phyloP scores from a whole-genome alignment of 1,140 invertebrate genomes.

The Nebria ingens region DNA sequence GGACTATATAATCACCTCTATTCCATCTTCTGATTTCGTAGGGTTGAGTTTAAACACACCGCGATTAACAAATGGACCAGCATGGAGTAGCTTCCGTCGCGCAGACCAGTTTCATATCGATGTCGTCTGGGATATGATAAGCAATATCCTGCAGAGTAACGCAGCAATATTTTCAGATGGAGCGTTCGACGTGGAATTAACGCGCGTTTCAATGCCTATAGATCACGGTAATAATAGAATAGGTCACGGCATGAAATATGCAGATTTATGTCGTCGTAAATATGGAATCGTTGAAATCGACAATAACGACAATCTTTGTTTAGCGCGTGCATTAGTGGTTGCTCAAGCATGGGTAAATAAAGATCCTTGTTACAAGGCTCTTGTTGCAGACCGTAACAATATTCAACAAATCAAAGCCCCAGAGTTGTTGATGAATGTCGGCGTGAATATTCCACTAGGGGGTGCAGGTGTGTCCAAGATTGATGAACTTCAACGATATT shows the following conservation, averaged over 20 bases:
- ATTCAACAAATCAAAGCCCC: not conserved
- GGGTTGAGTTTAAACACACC: not conserved
- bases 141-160: not conserved
- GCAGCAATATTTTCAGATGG: not conserved
- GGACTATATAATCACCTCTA: not conserved
- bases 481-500: not conserved
- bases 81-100: not conserved
- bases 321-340: not conserved
- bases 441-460: not conserved
- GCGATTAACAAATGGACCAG: not conserved
- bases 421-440: not conserved
- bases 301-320: not conserved
- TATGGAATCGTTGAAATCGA: not conserved
- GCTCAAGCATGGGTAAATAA: not conserved
- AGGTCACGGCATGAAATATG: not conserved
- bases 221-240: not conserved
- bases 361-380: not conserved
- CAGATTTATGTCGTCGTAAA: not conserved
- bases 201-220: not conserved
- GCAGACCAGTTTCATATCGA: not conserved
- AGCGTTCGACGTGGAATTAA: not conserved
- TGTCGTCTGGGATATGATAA: not conserved
- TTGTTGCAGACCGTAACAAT: not conserved
- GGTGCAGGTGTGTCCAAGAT: not conserved
- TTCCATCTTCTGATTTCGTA: not conserved